Percentiles rank a stretch among this genome's conserved stretches.
Evolutionary conservation across 2,888 invertebrate species (phyloP).

Genomic region (Noctua comes): DNA sequence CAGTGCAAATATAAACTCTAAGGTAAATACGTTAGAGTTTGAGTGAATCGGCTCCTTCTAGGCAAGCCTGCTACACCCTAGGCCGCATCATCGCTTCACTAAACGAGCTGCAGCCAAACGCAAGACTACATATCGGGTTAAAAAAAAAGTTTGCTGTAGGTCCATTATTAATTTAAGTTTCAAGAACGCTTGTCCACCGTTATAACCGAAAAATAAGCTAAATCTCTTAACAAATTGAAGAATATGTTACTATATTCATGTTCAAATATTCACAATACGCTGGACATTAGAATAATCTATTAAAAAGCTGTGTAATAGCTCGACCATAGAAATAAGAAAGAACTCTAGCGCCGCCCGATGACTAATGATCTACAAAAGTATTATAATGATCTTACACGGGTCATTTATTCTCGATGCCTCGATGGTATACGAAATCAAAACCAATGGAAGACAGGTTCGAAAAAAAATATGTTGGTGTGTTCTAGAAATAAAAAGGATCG

Average conservation of each 20-base stretch:
- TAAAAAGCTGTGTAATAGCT: constrained; percentile 56
- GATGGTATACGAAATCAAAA: constrained; percentile 41
- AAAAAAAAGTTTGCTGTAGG: background rate
- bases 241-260: constrained; percentile 43
- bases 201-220: constrained; percentile 38
- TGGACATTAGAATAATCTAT: constrained; percentile 63
- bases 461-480: constrained; percentile 28
- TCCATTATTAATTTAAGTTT: constrained; percentile 34
- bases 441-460: constrained; percentile 26
- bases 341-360: constrained; percentile 64
- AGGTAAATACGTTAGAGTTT: background rate
- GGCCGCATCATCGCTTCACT: background rate
- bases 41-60: background rate
- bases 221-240: constrained; percentile 52
- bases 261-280: constrained; percentile 53
- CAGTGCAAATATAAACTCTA: background rate
- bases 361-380: constrained; percentile 74
- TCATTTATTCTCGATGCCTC: constrained; percentile 69
- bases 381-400: constrained; percentile 75
- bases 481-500: constrained; percentile 32
- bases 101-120: background rate
- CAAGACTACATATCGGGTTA: background rate
- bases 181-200: constrained; percentile 41
- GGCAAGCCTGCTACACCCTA: background rate
- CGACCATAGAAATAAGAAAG: background rate